Percentiles rank a stretch among this genome's conserved stretches.
These are phyloP conservation scores for Drosophila austrosaltans DNA, from an alignment of 2,888 invertebrate genomes.

Conservation along the genomic window DNA sequence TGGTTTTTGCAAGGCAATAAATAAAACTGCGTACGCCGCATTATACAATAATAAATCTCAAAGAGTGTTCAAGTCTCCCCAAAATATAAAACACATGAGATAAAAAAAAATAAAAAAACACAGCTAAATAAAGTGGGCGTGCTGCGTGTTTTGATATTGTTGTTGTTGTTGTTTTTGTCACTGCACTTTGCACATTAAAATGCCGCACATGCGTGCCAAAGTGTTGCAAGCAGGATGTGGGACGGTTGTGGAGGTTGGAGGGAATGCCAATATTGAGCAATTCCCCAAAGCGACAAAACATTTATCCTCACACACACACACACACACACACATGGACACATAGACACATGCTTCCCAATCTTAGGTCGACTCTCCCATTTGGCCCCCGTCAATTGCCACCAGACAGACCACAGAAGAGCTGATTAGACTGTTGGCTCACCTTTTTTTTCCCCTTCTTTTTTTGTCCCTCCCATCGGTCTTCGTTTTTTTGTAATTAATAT, in stretches of 20 bases:
- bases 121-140: constrained; percentile 72
- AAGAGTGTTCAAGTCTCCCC: constrained; percentile 31
- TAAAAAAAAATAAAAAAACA: constrained; percentile 9
- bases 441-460: not conserved
- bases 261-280: constrained; percentile 59
- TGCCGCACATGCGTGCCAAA: constrained; percentile 77
- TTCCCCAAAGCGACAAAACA: constrained; percentile 62
- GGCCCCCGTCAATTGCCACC: constrained; percentile 51
- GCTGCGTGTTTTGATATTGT: constrained; percentile 68
- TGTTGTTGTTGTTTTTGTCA: constrained; percentile 35
- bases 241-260: constrained; percentile 20
- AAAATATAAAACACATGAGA: constrained; percentile 1
- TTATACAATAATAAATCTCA: constrained; percentile 78
- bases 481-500: constrained; percentile 57
- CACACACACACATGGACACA: not conserved
- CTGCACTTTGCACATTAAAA: constrained; percentile 76
- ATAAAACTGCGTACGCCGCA: constrained; percentile 71
- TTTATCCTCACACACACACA: constrained; percentile 38
- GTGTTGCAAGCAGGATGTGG: constrained; percentile 64
- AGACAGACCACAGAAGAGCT: constrained; percentile 34
- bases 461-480: not conserved
- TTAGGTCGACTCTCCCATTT: constrained; percentile 2
- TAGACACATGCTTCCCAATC: not conserved
- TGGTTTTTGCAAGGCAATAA: constrained; percentile 72
- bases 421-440: constrained; percentile 5